Evolutionary conservation across 2,113 vertebrate genomes (phyloP), one percentile per base, ranked within the genome.

Genomic region (Heloderma charlesbogerti): DNA sequence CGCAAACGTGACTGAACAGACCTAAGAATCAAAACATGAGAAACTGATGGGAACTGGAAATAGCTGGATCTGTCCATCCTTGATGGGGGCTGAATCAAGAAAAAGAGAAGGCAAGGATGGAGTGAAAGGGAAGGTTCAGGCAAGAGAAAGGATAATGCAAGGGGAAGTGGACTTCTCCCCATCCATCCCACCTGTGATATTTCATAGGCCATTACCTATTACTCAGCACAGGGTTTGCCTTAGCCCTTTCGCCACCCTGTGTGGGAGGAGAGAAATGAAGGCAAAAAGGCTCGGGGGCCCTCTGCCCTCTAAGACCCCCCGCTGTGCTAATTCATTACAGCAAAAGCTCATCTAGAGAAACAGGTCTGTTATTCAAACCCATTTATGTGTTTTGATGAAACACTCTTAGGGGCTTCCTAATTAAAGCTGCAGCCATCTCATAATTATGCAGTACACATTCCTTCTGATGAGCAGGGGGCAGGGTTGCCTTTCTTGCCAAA

Each of bases 361-460:
- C 3, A 7, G 4, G n/a, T 27, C 54, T 79, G 45, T 71, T 43
- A 63, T 89, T 89, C 9, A 71, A 86, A 13, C 12, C 77, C 12
- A 27, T 75, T 27, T 75, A 63, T 34, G 18, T 60, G n/a, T 74
- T 74, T 75, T 25, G 20, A 60, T 48, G 88, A 67, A 45, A 31
- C 48, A 18, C 43, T 84, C 40, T 25, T 48, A 78, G 45, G 77
- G 63, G 66, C 75, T n/a, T 90, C 45, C 84, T 69, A 54, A 90
- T 86, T 86, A 86, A 78, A 57, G 63, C 40, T 69, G 25, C 15
- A 79, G 63, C 63, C 67, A 74, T 45, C 79, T 86, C 83, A 86
- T 80, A 40, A 86, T 54, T 90, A 90, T 86, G 86, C 75, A 71
- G 22, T 37, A 15, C 40, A 51, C 78, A 22, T 22, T 37, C 43